phyloP scores from a whole-genome alignment of 92 coral and sea anemone genomes.

The Isaurus tuberculatus region DNA sequence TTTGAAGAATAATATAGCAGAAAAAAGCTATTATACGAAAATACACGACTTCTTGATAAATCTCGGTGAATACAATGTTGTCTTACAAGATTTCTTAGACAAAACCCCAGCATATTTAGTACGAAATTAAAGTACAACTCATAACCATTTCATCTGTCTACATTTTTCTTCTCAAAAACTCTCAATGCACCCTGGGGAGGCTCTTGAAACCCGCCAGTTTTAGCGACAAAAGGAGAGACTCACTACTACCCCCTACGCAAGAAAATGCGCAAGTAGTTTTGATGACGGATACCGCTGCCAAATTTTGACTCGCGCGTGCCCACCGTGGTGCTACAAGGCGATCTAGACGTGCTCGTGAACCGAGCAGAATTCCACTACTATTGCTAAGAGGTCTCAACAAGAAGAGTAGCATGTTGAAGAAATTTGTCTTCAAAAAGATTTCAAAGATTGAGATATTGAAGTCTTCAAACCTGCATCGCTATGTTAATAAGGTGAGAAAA shows the following conservation, averaged over 20 bases:
- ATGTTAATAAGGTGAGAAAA: too few species aligned
- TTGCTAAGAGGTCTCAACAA: too few species aligned
- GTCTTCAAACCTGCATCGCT: too few species aligned
- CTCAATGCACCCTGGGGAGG: constrained; percentile 10
- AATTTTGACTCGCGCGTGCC: constrained; percentile 27
- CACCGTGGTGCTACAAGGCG: too few species aligned
- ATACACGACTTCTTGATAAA: constrained; percentile 6
- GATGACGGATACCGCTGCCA: background rate
- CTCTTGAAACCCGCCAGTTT: constrained; percentile 11
- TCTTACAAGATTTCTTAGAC: constrained; percentile 9
- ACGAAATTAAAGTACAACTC: background rate
- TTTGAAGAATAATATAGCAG: constrained; percentile 9
- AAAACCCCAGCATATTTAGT: constrained; percentile 17
- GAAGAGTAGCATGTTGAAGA: too few species aligned
- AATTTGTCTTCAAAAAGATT: too few species aligned
- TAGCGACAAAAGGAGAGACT: constrained; percentile 17
- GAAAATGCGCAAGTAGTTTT: constrained; percentile 15
- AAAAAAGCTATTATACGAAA: background rate
- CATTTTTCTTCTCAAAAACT: constrained; percentile 1
- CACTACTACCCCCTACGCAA: constrained; percentile 6
- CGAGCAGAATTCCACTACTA: too few species aligned
- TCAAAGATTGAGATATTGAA: too few species aligned
- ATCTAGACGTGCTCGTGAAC: too few species aligned
- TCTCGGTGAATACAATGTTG: background rate
- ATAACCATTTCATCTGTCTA: constrained; percentile 2